Percentiles rank a stretch among this genome's conserved stretches.
phyloP scores from a whole-genome alignment of 2,797 vertebrate species.

The Sternotherus odoratus region DNA sequence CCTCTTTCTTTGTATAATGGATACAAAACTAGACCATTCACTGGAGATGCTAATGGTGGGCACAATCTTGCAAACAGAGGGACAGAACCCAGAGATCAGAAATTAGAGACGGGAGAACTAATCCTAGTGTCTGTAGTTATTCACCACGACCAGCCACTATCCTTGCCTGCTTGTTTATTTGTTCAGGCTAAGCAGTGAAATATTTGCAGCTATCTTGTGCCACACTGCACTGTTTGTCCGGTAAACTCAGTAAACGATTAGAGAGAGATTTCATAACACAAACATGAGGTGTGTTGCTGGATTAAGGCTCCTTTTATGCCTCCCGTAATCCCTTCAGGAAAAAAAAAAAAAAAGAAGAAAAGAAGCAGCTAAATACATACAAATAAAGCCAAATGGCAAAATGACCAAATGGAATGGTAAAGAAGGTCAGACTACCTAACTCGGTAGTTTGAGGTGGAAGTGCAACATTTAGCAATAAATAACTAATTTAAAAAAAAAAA shows the following conservation, averaged over 20 bases:
- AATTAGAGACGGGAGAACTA: not conserved
- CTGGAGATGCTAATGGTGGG: not conserved
- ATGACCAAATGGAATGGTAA: not conserved
- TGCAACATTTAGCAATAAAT: not conserved
- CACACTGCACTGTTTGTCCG: not conserved
- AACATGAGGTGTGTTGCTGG: not conserved
- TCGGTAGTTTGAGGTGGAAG: not conserved
- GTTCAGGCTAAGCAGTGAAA: not conserved
- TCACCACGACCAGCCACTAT: not conserved
- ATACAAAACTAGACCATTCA: not conserved
- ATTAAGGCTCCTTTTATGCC: not conserved
- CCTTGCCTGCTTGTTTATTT: not conserved
- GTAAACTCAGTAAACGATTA: not conserved
- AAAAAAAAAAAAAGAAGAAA: too few relatives aligned
- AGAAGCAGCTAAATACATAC: not conserved
- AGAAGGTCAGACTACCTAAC: not conserved
- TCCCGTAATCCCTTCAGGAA: not conserved
- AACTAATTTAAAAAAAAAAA: too few relatives aligned
- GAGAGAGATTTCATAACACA: not conserved
- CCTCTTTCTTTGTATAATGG: not conserved
- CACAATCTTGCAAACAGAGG: not conserved
- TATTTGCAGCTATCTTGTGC: not conserved
- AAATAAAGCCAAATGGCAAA: conserved; percentile 19
- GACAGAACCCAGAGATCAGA: not conserved
- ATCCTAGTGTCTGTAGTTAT: not conserved